phyloP scores from a whole-genome alignment of 23 tunicate genomes.

The Ascidia mentula region DNA sequence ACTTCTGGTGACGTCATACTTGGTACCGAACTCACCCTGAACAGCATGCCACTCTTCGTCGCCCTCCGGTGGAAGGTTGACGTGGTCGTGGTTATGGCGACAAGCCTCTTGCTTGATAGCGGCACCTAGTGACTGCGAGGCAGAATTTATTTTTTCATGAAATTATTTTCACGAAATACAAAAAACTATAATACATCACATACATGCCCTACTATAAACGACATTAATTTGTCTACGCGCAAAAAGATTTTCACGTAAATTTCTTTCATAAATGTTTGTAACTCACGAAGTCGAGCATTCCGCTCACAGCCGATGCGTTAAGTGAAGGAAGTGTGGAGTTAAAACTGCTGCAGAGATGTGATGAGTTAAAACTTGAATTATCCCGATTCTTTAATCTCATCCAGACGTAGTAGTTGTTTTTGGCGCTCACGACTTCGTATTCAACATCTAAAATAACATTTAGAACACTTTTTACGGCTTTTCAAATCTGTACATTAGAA shows the following conservation, averaged over 20 bases:
- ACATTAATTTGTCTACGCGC: too few relatives aligned
- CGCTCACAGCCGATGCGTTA: constrained; percentile 56
- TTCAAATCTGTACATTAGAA: too few relatives aligned
- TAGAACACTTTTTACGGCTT: too few relatives aligned
- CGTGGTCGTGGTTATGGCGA: constrained; percentile 21
- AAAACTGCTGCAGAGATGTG: constrained; percentile 42
- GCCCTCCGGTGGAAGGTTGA: constrained; percentile 35
- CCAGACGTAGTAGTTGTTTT: constrained; percentile 31
- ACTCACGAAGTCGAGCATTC: constrained; percentile 52
- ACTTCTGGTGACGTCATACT: constrained; percentile 37
- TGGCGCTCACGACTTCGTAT: constrained; percentile 12
- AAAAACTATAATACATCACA: too few relatives aligned
- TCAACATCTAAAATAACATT: too few relatives aligned
- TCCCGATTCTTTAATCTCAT: constrained; percentile 12
- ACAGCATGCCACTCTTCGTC: constrained; percentile 59
- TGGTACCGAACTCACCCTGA: constrained; percentile 51
- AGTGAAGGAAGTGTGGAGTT: constrained; percentile 66
- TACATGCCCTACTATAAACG: too few relatives aligned
- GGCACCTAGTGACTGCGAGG: constrained; percentile 61
- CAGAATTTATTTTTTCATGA: too few relatives aligned
- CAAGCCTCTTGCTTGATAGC: constrained; percentile 56
- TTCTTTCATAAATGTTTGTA: too few relatives aligned
- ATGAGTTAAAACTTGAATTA: constrained; percentile 1
- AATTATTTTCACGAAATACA: too few relatives aligned
- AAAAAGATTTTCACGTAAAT: too few relatives aligned